phyloP scores from a whole-genome alignment of 2,888 invertebrate species.

The Trichacis sp. region DNA sequence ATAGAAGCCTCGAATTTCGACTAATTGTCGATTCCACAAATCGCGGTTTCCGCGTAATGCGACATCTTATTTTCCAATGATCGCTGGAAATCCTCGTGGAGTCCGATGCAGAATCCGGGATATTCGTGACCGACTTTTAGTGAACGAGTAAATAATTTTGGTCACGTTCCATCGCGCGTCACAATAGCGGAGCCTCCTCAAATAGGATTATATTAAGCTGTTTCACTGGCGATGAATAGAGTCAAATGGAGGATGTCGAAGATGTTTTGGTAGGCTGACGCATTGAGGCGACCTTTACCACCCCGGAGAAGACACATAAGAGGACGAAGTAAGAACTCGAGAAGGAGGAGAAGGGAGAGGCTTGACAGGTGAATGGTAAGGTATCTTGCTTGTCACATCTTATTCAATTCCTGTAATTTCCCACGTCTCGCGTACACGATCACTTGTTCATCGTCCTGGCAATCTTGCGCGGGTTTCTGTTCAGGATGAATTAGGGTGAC shows the following conservation, averaged over 20 bases:
- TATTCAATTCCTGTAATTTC: slow-evolving; percentile 49
- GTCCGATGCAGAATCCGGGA: slow-evolving; percentile 30
- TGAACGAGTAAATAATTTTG: slow-evolving; percentile 68
- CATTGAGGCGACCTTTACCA: slow-evolving; percentile 45
- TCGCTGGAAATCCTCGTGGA: slow-evolving; percentile 6
- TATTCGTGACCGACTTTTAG: slow-evolving; percentile 55
- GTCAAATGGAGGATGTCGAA: slow-evolving; percentile 65
- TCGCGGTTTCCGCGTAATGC: no score
- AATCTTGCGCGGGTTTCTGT: slow-evolving; percentile 11
- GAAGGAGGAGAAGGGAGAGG: slow-evolving; percentile 41
- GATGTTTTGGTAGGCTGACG: slow-evolving; percentile 66
- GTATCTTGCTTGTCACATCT: slow-evolving; percentile 45
- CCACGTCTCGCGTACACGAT: slow-evolving; percentile 30
- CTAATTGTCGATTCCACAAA: no score
- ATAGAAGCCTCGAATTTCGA: no score
- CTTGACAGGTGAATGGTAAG: slow-evolving; percentile 66
- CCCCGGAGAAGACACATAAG: slow-evolving; percentile 48
- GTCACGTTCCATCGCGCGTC: slow-evolving; percentile 61
- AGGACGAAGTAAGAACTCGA: slow-evolving; percentile 40
- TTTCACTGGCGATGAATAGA: slow-evolving; percentile 64
- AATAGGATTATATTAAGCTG: slow-evolving; percentile 69
- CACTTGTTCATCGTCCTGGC: slow-evolving; percentile 13
- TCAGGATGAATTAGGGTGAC: not conserved
- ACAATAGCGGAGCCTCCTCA: slow-evolving; percentile 58
- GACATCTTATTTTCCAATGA: not conserved